Conservation (phyloP, 1,140 invertebrate genomes). For the Lethocerus indicus region DNA sequence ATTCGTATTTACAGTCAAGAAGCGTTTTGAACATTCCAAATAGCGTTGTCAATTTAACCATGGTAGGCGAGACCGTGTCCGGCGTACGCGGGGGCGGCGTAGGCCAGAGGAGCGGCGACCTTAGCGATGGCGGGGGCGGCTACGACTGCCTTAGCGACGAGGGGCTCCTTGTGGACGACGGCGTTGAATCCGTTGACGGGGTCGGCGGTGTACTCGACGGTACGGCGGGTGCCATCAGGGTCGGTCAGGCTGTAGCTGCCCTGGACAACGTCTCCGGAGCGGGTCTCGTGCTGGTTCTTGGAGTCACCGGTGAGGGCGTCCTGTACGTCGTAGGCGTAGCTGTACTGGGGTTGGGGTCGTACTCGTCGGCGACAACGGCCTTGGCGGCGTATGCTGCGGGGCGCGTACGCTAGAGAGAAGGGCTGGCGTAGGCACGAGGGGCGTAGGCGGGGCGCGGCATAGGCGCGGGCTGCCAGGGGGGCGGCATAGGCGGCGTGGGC, state of each 20-base stretch:
- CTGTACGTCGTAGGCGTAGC: conserved; percentile 44
- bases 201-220: conserved; percentile 2
- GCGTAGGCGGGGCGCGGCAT: conserved; percentile 7
- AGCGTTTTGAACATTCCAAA: too few species aligned
- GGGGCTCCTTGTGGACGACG: neutral
- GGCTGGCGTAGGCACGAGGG: conserved; percentile 12
- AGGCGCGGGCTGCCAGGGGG: conserved; percentile 14
- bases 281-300: conserved; percentile 26
- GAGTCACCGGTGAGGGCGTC: conserved; percentile 37
- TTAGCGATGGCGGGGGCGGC: conserved; percentile 21
- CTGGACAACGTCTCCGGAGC: conserved; percentile 44
- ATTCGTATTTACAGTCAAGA: too few species aligned
- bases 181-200: conserved; percentile 9
- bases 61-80: conserved; percentile 9
- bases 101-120: neutral
- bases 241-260: conserved; percentile 24
- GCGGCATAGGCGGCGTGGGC: conserved; percentile 11
- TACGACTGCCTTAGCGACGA: conserved; percentile 18
- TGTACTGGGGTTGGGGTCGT: conserved; percentile 28
- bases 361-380: conserved; percentile 5
- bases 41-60: too few species aligned
- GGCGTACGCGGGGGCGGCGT: conserved; percentile 23
- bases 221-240: conserved; percentile 22
- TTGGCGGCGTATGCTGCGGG: conserved; percentile 1
- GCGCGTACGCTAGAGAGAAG: too few species aligned